Percentiles rank a stretch among this genome's conserved stretches.
phyloP scores from a whole-genome alignment of 64 coral and sea anemone genomes.

The Porites australiensis region DNA sequence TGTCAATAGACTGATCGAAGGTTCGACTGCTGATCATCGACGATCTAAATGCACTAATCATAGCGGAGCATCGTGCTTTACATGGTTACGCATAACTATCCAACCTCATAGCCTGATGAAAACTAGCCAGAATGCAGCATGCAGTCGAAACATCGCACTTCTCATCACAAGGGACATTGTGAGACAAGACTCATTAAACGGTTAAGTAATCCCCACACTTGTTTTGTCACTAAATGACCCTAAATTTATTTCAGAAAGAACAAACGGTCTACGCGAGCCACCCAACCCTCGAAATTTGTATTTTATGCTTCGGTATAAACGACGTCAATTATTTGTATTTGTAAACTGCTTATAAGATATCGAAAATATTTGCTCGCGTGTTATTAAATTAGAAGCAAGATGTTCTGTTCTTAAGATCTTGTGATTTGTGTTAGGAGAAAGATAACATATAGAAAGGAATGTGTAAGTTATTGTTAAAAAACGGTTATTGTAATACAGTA shows the following conservation, averaged over 20 bases:
- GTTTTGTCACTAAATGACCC: neutral
- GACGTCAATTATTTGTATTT: neutral
- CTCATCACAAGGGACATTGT: neutral
- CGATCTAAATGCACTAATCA: conserved; percentile 1
- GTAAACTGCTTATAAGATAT: neutral
- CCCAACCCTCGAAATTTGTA: neutral
- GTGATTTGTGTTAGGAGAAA: too few species aligned
- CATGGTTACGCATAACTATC: neutral
- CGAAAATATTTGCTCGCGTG: neutral
- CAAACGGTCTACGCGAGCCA: neutral
- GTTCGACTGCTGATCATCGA: neutral
- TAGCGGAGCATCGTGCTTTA: neutral
- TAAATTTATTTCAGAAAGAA: conserved; percentile 1
- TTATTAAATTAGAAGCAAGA: neutral
- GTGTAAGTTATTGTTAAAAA: too few species aligned
- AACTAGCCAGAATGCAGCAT: neutral
- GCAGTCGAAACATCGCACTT: neutral
- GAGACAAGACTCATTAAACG: neutral
- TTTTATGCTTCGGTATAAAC: neutral
- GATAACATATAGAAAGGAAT: too few species aligned
- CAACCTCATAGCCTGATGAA: neutral
- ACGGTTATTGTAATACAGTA: too few species aligned
- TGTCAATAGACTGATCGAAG: too few species aligned
- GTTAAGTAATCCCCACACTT: neutral
- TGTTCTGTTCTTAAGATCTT: too few species aligned